Evolutionary conservation across 2,113 vertebrate genomes (phyloP), one percentile per base, ranked within the genome.

Genomic region (Prionailurus bengalensis): DNA sequence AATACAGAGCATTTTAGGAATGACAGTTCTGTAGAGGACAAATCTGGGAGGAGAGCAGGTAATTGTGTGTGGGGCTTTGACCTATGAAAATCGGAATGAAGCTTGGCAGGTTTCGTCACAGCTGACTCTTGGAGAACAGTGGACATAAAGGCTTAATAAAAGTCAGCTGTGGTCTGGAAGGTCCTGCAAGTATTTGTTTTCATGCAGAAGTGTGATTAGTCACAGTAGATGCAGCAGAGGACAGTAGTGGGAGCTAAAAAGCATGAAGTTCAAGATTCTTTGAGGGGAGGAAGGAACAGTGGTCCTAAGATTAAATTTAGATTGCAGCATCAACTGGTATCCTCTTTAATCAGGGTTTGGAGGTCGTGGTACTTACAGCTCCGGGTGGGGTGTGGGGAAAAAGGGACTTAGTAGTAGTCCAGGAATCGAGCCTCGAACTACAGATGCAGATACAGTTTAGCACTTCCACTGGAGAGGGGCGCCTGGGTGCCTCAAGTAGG

Each of bases 181-280:
- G 19, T 89, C 55, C 74, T 79, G 17, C 48, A 96, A 90, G 48
- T 85, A 51, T 86, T 82, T 93, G 27, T 92, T 97, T 88, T 81
- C 33, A 3, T 51, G 21, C 42, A 84, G 45, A 95, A 12, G 6
- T 70, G 29, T 79, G 79, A 58, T 65, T 79, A 90, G 79, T 79
- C 21, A 39, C 12, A 78, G 84, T 8, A 87, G 58, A 65, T 63
- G 29, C 33, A 61, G 19, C 74, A 87, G 51, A 89, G 51, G 63
- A 94, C 3, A 3, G 31, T 27, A 61, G 25, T 10, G 55, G 11
- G 48, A 93, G 27, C 36, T 80, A 81, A 70, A n/a, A 81, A 96
- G 5, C 70, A 65, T 97, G 25, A 68, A 80, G 88, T 68, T 90
- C 80, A 83, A 87, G 31, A 39, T 53, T 92, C 87, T 94, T 97